Evolutionary conservation across 2,888 invertebrate genomes (phyloP), one percentile per base, ranked within the genome.

Genomic region (Papilio gigon): DNA sequence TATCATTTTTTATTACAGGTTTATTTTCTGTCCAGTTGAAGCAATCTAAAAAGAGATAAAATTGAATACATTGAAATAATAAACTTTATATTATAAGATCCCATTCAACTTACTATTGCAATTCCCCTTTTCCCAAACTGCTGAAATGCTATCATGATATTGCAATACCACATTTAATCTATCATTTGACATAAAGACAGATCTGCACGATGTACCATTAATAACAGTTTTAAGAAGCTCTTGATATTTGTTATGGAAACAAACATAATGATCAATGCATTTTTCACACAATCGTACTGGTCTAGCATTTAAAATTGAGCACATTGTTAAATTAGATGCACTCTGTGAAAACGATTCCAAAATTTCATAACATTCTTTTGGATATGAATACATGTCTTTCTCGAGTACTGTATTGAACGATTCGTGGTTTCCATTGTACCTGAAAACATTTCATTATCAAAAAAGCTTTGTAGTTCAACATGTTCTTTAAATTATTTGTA

Each of bases 271-370:
- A 22, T 90, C 80, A 12, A 94, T 86, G 82, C 95, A 95, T 59
- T 83, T 84, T 80, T 93, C 91, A 83, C 95, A 95, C 25, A 95
- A 78, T 69, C 85, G 92, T 74, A 95, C 93, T 5, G 95, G 95
- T 73, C 93, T 87, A 14, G 95, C 93, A 83, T 93, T 80, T 67
- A 86, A 75, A 71, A 95, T 93, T 0, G 94, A 93, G 84, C 95
- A 95, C 66, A 87, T 84, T 0, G 94, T 94, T 75, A 94, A 94
- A 75, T 93, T 87, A 1, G 94, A 91, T 50, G 93, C 90, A 70
- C 88, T 86, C 63, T 89, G 79, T 14, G 94, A 94, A 84, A 94
- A 94, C 42, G 76, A 78, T 35, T 85, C 75, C 40, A 92, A 75
- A 40, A 88, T 79, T 25, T 72, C 70, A 27, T 80, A 74, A 76